Conservation (phyloP, 2,797 vertebrate genomes). For the Hybognathus amarus region DNA sequence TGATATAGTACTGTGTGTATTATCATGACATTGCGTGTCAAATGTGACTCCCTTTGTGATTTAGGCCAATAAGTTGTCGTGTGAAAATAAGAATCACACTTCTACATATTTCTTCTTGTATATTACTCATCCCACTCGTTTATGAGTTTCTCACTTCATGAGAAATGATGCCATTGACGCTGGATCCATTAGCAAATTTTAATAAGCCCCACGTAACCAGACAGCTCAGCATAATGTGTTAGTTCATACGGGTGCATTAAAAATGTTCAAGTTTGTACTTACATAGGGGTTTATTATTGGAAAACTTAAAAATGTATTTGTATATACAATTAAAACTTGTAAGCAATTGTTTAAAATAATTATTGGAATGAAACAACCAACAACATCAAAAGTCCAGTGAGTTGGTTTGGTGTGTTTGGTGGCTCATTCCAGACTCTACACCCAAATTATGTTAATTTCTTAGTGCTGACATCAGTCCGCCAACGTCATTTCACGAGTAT, state of each 20-base stretch:
- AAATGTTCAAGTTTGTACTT: not conserved
- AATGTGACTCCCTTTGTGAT: conserved; percentile 37
- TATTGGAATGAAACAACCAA: not conserved
- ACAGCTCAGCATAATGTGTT: conserved; percentile 18
- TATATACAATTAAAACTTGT: not conserved
- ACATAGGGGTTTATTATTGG: not conserved
- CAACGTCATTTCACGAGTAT: not conserved
- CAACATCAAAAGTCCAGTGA: not conserved
- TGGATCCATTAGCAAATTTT: conserved; percentile 58
- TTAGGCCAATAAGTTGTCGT: conserved; percentile 18
- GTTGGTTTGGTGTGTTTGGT: too few species aligned
- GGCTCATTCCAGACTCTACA: not conserved
- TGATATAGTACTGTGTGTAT: not conserved
- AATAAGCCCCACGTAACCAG: conserved; percentile 32
- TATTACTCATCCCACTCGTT: conserved; percentile 35
- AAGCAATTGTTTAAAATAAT: not conserved
- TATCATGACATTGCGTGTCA: not conserved
- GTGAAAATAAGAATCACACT: conserved; percentile 51
- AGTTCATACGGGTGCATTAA: not conserved
- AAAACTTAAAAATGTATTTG: not conserved
- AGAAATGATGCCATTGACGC: conserved; percentile 34
- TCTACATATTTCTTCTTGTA: conserved; percentile 42
- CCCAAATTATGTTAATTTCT: not conserved
- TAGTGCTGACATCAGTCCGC: not conserved
- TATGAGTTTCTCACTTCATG: conserved; percentile 30